Conservation (phyloP, 2,113 vertebrate species). For the Centropus unirufus region DNA sequence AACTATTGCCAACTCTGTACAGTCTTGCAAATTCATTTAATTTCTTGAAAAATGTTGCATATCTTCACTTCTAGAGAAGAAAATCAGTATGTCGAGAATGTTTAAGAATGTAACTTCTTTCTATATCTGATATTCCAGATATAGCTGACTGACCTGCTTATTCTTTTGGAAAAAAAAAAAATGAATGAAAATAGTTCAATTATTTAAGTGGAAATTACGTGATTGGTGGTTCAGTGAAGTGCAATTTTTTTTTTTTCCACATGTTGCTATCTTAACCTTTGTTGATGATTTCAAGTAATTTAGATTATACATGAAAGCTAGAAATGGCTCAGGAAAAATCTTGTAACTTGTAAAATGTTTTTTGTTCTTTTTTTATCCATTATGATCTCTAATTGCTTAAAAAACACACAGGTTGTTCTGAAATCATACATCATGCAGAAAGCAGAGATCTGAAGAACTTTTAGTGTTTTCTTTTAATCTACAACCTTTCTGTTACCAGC, state of each 20-base stretch:
- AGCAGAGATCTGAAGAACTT: not conserved
- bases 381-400: not conserved
- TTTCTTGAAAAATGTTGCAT: not conserved
- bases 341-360: not conserved
- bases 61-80: not conserved
- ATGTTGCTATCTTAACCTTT: not conserved
- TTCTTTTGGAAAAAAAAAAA: not conserved
- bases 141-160: not conserved
- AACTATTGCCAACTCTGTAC: not conserved
- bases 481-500: not conserved
- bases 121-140: not conserved
- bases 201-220: not conserved
- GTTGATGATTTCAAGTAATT: not conserved
- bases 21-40: not conserved
- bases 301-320: not conserved
- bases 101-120: not conserved
- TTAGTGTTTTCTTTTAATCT: not conserved
- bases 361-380: not conserved
- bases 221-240: not conserved
- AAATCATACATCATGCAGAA: not conserved
- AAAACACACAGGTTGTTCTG: not conserved
- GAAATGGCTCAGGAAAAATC: not conserved
- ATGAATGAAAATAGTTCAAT: slow-evolving; percentile 8
- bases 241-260: not conserved
- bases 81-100: not conserved